These are phyloP conservation scores for Sycophaga agraensis DNA, from an alignment of 1,140 invertebrate genomes.

Conservation along the genomic window DNA sequence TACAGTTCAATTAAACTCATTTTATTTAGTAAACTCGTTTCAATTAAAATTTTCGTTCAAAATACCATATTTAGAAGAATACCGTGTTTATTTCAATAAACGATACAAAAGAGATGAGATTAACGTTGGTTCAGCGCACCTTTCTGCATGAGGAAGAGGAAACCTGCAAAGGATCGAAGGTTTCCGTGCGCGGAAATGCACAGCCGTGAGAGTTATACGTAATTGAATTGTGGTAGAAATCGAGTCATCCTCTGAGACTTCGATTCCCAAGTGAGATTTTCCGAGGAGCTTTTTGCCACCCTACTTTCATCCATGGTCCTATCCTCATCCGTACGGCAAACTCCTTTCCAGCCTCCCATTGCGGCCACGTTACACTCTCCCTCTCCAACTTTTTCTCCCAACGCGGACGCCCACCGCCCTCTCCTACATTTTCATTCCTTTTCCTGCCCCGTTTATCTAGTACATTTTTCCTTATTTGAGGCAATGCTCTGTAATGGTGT, in stretches of 20 bases:
- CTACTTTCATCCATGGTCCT: neutral
- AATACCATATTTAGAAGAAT: too few relatives aligned
- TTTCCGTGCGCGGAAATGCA: constrained; percentile 5
- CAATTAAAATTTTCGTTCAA: too few relatives aligned
- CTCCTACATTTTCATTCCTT: neutral
- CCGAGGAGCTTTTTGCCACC: constrained; percentile 12
- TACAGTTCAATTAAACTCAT: too few relatives aligned
- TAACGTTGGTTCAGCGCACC: neutral
- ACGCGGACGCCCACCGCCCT: too few relatives aligned
- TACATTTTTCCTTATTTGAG: neutral
- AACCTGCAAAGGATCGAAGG: neutral
- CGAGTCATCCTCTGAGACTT: constrained; percentile 29
- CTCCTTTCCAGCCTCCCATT: neutral
- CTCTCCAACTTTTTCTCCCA: too few relatives aligned
- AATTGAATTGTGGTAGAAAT: constrained; percentile 31
- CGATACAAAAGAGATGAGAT: neutral
- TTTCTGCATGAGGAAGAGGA: neutral
- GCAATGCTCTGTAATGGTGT: neutral
- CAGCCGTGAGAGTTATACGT: constrained; percentile 18
- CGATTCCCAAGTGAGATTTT: constrained; percentile 27
- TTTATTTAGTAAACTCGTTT: too few relatives aligned
- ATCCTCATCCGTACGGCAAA: neutral
- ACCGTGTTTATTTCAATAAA: neutral
- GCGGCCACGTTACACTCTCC: neutral
- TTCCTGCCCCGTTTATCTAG: neutral